Conservation (phyloP, 2,113 vertebrate genomes). For the Sinocyclocheilus grahami region DNA sequence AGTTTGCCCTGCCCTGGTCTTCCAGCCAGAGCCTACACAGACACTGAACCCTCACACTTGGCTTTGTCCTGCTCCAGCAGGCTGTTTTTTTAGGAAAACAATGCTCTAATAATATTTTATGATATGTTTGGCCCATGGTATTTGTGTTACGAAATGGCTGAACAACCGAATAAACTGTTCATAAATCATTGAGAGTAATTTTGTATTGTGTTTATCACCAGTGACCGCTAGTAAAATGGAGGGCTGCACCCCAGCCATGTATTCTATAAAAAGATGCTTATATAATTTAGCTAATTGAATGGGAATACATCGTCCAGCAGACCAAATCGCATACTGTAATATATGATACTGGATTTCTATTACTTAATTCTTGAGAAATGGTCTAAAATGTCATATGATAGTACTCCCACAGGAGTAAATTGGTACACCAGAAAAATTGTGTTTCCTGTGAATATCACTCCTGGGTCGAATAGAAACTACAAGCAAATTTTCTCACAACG, state of each 20-base stretch:
- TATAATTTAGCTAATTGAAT: conserved; percentile 3
- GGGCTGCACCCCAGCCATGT: neutral
- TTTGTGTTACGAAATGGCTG: conserved; percentile 29
- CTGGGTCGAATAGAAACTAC: too few species aligned
- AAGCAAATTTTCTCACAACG: too few species aligned
- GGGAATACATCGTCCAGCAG: neutral
- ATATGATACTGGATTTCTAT: neutral
- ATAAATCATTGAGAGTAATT: conserved; percentile 28
- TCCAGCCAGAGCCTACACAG: conserved; percentile 41
- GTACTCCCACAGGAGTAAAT: neutral
- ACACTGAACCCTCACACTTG: conserved; percentile 42
- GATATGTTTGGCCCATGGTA: conserved; percentile 37
- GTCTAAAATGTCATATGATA: neutral
- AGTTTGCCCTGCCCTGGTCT: conserved; percentile 53
- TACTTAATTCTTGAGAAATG: neutral
- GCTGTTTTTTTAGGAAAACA: conserved; percentile 40
- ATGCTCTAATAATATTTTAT: conserved; percentile 45
- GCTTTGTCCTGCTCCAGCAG: conserved; percentile 4
- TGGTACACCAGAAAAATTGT: neutral
- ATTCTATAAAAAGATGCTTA: conserved; percentile 8
- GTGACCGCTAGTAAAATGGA: conserved; percentile 1
- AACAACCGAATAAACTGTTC: conserved; percentile 11
- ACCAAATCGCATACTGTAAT: neutral
- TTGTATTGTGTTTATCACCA: neutral
- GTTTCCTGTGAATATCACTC: neutral